phyloP scores from a whole-genome alignment of 1,140 invertebrate genomes.

The Polypedilum pembai region DNA sequence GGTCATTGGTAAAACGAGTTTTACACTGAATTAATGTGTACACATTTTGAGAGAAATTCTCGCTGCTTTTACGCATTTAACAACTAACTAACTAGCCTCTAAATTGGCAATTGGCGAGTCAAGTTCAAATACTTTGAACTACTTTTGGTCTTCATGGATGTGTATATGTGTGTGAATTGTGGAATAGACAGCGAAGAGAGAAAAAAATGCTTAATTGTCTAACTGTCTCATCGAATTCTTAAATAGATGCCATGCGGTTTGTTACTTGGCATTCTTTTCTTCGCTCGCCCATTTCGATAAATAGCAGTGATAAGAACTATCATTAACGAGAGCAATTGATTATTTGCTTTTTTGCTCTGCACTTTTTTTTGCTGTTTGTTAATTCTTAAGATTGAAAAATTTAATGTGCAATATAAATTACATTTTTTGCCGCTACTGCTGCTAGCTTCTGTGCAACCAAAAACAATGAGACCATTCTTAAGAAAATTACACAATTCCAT shows the following conservation, averaged over 20 bases:
- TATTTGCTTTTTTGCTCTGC: neutral
- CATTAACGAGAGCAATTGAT: constrained; percentile 10
- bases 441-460: neutral
- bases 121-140: neutral
- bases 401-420: constrained; percentile 8
- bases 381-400: neutral
- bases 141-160: neutral
- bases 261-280: neutral
- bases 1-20: too few species aligned
- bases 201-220: constrained; percentile 19
- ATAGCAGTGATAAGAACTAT: neutral
- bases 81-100: too few species aligned
- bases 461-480: constrained; percentile 2
- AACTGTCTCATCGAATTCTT: neutral
- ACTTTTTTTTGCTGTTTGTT: too few species aligned
- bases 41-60: too few species aligned
- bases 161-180: too few species aligned
- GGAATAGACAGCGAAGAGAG: neutral
- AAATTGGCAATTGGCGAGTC: neutral
- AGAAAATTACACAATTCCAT: constrained; percentile 13
- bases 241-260: neutral
- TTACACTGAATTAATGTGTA: too few species aligned
- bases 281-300: neutral
- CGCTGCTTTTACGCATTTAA: too few species aligned
- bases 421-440: neutral